Percentiles rank a stretch among this genome's conserved stretches.
These are phyloP conservation scores for Onychomys arenicola DNA, from an alignment of 2,797 vertebrate species.

Conservation along the genomic window DNA sequence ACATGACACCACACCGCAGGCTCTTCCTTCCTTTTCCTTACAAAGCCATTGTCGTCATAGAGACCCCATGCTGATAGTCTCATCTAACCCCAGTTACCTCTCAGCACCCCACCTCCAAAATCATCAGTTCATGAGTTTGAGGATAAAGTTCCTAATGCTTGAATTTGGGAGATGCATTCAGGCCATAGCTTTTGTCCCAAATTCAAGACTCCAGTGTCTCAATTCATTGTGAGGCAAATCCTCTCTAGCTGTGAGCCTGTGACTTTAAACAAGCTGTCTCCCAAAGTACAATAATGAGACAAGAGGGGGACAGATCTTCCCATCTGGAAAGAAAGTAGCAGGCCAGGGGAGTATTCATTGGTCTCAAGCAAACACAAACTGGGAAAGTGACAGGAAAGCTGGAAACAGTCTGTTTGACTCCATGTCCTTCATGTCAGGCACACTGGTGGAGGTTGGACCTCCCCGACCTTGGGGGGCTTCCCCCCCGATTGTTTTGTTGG, in stretches of 20 bases:
- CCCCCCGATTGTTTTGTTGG: neutral
- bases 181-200: neutral
- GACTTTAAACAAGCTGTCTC: neutral
- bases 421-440: neutral
- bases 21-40: neutral
- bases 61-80: neutral
- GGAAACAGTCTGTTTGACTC: neutral
- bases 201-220: neutral
- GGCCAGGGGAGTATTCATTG: neutral
- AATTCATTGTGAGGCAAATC: neutral
- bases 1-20: neutral
- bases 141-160: neutral
- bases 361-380: neutral
- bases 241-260: neutral
- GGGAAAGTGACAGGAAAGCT: neutral
- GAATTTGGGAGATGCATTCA: neutral
- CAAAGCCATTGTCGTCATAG: neutral
- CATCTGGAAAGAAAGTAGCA: neutral
- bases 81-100: neutral
- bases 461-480: neutral
- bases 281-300: neutral
- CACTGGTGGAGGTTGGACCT: neutral
- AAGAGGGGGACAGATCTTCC: neutral
- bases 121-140: neutral
- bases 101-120: neutral